A percentile compares a stretch with the other conserved stretches of the same genome.
Evolutionary conservation across 2,113 vertebrate species (phyloP).

Genomic region (Girardinichthys multiradiatus): DNA sequence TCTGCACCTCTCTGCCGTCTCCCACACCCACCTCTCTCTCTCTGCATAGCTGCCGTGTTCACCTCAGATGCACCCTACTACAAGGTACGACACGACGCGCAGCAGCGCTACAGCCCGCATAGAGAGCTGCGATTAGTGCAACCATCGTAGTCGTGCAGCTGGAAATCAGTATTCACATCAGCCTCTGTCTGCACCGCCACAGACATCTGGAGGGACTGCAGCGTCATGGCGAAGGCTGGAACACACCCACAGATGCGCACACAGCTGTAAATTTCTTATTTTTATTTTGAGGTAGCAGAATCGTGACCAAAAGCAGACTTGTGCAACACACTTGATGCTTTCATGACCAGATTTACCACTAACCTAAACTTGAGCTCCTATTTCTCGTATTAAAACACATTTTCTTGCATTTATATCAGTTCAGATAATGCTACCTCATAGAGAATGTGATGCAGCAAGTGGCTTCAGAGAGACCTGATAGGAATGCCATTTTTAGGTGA

Average conservation of each 20-base stretch:
- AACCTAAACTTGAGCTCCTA: no score
- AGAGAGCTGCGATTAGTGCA: slow-evolving; percentile 40
- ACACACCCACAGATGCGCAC: slow-evolving; percentile 27
- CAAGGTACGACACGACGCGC: slow-evolving; percentile 64
- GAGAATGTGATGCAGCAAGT: no score
- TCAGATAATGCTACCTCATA: not conserved
- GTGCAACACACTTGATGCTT: not conserved
- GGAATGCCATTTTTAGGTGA: no score
- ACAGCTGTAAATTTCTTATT: slow-evolving; percentile 8
- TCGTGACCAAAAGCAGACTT: slow-evolving; percentile 16
- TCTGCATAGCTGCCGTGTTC: slow-evolving; percentile 68
- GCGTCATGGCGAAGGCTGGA: slow-evolving; percentile 45
- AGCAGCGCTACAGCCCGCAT: slow-evolving; percentile 58
- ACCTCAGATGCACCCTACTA: slow-evolving; percentile 76
- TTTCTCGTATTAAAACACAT: not conserved
- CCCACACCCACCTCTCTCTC: slow-evolving; percentile 46
- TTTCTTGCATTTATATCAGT: not conserved
- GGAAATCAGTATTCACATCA: slow-evolving; percentile 71
- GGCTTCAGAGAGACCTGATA: no score
- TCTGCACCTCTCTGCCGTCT: slow-evolving; percentile 66
- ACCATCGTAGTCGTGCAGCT: slow-evolving; percentile 26
- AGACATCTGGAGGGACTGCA: slow-evolving; percentile 54
- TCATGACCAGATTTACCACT: not conserved
- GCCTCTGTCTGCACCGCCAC: slow-evolving; percentile 61
- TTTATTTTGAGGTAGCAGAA: slow-evolving; percentile 28